Evolutionary conservation across 2,888 invertebrate genomes (phyloP).

Genomic region (Monopis laevigella): DNA sequence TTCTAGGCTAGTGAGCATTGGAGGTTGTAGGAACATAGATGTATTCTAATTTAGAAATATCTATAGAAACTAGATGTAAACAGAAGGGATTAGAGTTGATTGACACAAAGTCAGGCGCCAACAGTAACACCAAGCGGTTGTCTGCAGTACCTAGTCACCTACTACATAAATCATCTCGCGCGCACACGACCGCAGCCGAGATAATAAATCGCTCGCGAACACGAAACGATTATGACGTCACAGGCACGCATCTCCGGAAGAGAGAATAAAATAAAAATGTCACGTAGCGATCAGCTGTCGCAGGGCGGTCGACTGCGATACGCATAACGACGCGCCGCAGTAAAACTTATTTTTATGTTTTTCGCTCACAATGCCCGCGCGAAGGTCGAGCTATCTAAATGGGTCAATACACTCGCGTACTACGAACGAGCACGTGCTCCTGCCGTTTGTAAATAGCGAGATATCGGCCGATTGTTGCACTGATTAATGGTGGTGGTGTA

Average conservation of each 20-base stretch:
- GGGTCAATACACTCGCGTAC: slow-evolving; percentile 67
- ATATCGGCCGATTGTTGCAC: slow-evolving; percentile 68
- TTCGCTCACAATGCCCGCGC: slow-evolving; percentile 68
- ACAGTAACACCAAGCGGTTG: too few relatives aligned
- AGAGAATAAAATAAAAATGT: slow-evolving; percentile 66
- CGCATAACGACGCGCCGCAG: slow-evolving; percentile 61
- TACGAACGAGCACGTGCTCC: slow-evolving; percentile 65
- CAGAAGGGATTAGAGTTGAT: too few relatives aligned
- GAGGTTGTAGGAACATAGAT: too few relatives aligned
- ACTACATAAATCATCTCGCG: slow-evolving; percentile 36
- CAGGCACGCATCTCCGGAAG: slow-evolving; percentile 63
- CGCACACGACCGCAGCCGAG: slow-evolving; percentile 19
- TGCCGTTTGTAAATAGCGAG: slow-evolving; percentile 66
- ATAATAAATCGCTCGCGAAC: slow-evolving; percentile 55
- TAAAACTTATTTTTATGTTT: slow-evolving; percentile 69
- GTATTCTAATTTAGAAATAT: too few relatives aligned
- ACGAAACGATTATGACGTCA: slow-evolving; percentile 61
- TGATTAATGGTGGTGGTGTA: slow-evolving; percentile 64
- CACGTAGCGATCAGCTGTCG: slow-evolving; percentile 68
- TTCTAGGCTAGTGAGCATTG: too few relatives aligned
- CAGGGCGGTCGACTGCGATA: slow-evolving; percentile 51
- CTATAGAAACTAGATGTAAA: too few relatives aligned
- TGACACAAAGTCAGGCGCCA: too few relatives aligned
- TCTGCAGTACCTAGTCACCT: too few relatives aligned
- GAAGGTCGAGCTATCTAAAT: slow-evolving; percentile 69